These are phyloP conservation scores for Anguilla japonica DNA, from an alignment of 2,113 vertebrate genomes.

Conservation along the genomic window DNA sequence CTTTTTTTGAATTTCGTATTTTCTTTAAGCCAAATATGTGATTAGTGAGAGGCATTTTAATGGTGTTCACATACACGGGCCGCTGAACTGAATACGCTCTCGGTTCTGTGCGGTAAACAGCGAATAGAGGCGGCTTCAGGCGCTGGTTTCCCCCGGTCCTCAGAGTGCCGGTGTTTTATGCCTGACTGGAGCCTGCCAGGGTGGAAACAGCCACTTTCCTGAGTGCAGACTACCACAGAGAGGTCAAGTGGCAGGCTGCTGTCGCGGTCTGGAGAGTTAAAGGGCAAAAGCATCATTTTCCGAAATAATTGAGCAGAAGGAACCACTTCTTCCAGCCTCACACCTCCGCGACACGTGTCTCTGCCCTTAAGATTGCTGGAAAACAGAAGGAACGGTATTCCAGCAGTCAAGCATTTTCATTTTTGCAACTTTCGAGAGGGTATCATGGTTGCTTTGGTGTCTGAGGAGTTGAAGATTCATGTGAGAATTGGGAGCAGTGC, in stretches of 20 bases:
- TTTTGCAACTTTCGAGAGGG: too few species aligned
- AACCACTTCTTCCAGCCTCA: background rate
- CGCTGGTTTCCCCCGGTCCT: background rate
- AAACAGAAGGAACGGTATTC: background rate
- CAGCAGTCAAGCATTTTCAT: background rate
- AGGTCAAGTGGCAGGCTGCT: background rate
- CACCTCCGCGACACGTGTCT: background rate
- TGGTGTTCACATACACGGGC: background rate
- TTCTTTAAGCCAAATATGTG: background rate
- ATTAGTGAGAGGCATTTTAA: background rate
- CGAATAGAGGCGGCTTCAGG: background rate
- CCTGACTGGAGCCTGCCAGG: background rate
- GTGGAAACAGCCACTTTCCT: background rate
- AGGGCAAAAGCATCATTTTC: constrained; percentile 13
- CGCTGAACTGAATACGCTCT: background rate
- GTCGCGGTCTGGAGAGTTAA: background rate
- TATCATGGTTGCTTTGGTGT: background rate
- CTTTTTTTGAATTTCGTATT: background rate
- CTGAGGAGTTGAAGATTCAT: background rate
- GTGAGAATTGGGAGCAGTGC: too few species aligned
- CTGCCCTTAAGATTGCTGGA: background rate
- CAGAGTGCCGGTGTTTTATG: background rate
- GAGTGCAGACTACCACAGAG: background rate
- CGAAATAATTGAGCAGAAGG: constrained; percentile 17
- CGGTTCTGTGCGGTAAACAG: background rate